phyloP scores from a whole-genome alignment of 2,113 vertebrate species.

The Ornithorhynchus anatinus region DNA sequence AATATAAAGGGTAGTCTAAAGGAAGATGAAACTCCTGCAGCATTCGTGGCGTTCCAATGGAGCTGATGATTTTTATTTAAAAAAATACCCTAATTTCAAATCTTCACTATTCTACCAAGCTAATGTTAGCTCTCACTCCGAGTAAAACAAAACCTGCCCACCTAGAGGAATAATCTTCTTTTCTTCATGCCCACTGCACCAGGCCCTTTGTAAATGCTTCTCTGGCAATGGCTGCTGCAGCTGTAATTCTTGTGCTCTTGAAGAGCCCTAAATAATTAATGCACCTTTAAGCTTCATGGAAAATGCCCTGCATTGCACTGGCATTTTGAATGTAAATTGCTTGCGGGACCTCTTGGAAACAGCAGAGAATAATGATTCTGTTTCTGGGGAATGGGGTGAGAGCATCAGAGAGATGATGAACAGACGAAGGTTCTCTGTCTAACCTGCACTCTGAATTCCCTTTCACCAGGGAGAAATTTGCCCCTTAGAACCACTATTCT shows the following conservation, averaged over 20 bases:
- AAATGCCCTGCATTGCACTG: background rate
- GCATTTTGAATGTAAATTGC: background rate
- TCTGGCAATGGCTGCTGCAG: background rate
- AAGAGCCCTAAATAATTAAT: conserved; percentile 9
- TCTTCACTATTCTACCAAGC: too few relatives aligned
- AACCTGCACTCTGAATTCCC: background rate
- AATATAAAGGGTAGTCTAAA: background rate
- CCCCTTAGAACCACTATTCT: background rate
- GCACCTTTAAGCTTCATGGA: background rate
- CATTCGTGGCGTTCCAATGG: background rate
- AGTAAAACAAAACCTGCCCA: background rate
- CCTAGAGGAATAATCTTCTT: background rate
- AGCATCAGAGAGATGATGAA: background rate
- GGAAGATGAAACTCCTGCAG: background rate
- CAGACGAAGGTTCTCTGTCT: background rate
- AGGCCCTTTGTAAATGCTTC: background rate
- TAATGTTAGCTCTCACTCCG: too few relatives aligned
- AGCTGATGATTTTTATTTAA: background rate
- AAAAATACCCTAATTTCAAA: background rate
- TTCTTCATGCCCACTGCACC: background rate
- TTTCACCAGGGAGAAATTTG: background rate
- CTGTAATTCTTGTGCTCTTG: conserved; percentile 20
- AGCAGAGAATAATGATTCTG: background rate
- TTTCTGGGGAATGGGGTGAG: background rate
- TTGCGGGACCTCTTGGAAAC: background rate